A percentile compares a stretch with the other conserved stretches of the same genome.
Evolutionary conservation across 2,797 vertebrate species (phyloP).

Genomic region (Sparidentex hasta): DNA sequence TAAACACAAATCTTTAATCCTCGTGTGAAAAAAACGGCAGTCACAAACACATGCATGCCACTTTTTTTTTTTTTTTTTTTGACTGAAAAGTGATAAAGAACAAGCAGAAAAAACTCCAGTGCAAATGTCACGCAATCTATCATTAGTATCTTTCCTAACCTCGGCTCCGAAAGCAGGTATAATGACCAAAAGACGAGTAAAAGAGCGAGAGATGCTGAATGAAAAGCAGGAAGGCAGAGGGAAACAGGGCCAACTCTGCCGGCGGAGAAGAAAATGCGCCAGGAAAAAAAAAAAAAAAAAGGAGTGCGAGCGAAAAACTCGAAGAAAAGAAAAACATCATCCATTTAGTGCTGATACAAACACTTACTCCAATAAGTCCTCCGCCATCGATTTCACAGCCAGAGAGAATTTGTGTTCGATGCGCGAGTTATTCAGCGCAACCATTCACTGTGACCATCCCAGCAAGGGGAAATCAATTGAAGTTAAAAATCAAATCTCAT

Average conservation of each 20-base stretch:
- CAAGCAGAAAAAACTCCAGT: too few species aligned
- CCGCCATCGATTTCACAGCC: slow-evolving; percentile 69
- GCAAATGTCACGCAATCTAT: neutral
- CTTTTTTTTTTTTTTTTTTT: too few species aligned
- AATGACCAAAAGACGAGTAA: slow-evolving; percentile 10
- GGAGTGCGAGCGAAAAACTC: slow-evolving; percentile 23
- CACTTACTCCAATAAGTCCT: slow-evolving; percentile 64
- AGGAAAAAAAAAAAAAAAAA: slow-evolving; percentile 3
- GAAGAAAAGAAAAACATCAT: slow-evolving; percentile 49
- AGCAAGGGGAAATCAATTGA: slow-evolving; percentile 72
- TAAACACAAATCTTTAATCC: too few species aligned
- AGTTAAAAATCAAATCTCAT: slow-evolving; percentile 75
- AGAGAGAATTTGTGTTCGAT: slow-evolving; percentile 71
- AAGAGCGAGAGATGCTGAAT: slow-evolving; percentile 20
- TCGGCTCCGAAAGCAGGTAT: slow-evolving; percentile 14
- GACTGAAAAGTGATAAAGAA: too few species aligned
- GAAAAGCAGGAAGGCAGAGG: slow-evolving; percentile 8
- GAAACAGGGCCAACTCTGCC: neutral
- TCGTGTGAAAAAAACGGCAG: too few species aligned
- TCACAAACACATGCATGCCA: too few species aligned
- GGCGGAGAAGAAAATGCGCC: slow-evolving; percentile 13
- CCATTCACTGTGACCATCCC: slow-evolving; percentile 64
- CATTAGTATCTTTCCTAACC: slow-evolving; percentile 12
- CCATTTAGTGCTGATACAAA: slow-evolving; percentile 72
- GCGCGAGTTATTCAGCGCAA: slow-evolving; percentile 63